A percentile compares a stretch with the other conserved stretches of the same genome.
phyloP scores from a whole-genome alignment of 2,888 invertebrate species.

The Abrostola triplasia region DNA sequence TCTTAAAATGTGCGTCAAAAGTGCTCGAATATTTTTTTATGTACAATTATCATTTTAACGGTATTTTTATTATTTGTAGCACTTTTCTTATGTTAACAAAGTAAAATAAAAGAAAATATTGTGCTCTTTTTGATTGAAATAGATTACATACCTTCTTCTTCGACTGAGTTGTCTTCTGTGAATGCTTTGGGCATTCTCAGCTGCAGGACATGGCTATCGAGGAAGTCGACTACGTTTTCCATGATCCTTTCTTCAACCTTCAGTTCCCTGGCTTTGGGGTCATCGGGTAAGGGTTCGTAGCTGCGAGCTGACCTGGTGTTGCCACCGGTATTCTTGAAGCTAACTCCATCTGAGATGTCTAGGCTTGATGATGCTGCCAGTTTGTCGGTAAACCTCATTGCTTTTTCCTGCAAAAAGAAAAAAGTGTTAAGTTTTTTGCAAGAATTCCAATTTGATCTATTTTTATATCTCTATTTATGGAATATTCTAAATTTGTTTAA shows the following conservation, averaged over 20 bases:
- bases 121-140: background rate
- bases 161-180: slow-evolving; percentile 81
- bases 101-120: background rate
- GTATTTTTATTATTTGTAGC: background rate
- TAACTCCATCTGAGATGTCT: slow-evolving; percentile 78
- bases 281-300: slow-evolving; percentile 80
- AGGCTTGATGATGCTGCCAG: slow-evolving; percentile 81
- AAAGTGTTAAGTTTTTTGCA: slow-evolving; percentile 19
- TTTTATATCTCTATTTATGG: background rate
- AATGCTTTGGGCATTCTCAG: slow-evolving; percentile 84
- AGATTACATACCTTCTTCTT: slow-evolving; percentile 79
- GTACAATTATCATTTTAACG: background rate
- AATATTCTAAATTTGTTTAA: background rate
- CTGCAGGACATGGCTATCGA: slow-evolving; percentile 81
- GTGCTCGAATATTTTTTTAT: background rate
- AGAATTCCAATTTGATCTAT: background rate
- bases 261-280: slow-evolving; percentile 79
- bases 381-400: slow-evolving; percentile 84
- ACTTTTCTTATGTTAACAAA: background rate
- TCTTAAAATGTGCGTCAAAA: slow-evolving; percentile 1
- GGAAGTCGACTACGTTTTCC: slow-evolving; percentile 83
- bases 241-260: slow-evolving; percentile 83
- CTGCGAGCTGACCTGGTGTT: slow-evolving; percentile 81
- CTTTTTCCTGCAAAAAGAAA: slow-evolving; percentile 78
- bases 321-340: slow-evolving; percentile 80